Percentiles rank a stretch among this genome's conserved stretches.
These are phyloP conservation scores for Gymnocypris eckloni DNA, from an alignment of 2,797 vertebrate species.

Conservation along the genomic window DNA sequence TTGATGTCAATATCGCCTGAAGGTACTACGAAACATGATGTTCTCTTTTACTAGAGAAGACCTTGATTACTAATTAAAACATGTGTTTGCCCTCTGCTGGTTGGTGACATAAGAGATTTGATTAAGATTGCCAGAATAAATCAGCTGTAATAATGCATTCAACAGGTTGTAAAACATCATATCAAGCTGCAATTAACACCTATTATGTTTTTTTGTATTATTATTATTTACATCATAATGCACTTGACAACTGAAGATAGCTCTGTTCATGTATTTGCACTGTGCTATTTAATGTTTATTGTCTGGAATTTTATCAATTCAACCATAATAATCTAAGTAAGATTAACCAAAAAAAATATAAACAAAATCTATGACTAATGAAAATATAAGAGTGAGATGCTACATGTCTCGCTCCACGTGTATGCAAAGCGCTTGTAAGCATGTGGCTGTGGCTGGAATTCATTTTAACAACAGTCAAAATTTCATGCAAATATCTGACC, in stretches of 20 bases:
- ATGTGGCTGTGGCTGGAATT: conserved; percentile 56
- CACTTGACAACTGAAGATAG: background rate
- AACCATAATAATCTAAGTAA: background rate
- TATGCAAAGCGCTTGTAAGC: conserved; percentile 71
- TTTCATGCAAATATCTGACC: conserved; percentile 68
- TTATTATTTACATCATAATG: background rate
- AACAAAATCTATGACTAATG: background rate
- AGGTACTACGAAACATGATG: conserved; percentile 58
- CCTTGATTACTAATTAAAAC: background rate
- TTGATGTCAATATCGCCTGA: conserved; percentile 70
- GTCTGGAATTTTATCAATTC: background rate
- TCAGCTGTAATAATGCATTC: background rate
- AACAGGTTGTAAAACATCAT: background rate
- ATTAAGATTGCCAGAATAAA: background rate
- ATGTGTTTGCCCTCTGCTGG: background rate
- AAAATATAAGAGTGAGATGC: background rate
- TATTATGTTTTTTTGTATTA: no score
- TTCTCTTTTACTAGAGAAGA: background rate
- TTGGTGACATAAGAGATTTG: background rate
- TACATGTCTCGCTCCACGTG: background rate
- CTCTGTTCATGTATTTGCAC: background rate
- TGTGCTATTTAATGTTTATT: background rate
- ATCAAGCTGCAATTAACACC: background rate
- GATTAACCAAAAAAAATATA: background rate
- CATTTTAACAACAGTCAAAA: conserved; percentile 67